Percentiles rank a stretch among this genome's conserved stretches.
phyloP scores from a whole-genome alignment of 2,888 invertebrate species.

The Mermis nigrescens region DNA sequence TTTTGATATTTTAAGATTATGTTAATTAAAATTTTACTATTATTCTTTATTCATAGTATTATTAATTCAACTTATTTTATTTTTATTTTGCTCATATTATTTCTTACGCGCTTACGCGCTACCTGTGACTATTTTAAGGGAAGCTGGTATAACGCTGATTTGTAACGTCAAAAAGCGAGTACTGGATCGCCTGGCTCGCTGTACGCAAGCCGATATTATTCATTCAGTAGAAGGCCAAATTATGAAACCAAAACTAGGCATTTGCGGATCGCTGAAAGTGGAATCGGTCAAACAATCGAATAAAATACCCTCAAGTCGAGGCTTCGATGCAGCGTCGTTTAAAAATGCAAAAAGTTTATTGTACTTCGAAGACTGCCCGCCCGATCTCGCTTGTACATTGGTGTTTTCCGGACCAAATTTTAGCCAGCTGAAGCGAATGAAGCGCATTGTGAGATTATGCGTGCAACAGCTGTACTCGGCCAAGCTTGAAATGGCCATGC shows the following conservation, averaged over 20 bases:
- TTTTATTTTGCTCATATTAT: neutral
- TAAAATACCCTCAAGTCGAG: neutral
- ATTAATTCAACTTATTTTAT: neutral
- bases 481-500: conserved; percentile 70
- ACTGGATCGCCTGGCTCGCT: conserved; percentile 56
- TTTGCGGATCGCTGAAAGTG: conserved; percentile 22
- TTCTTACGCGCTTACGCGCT: neutral
- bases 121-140: conserved; percentile 47
- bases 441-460: conserved; percentile 60
- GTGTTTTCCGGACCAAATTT: conserved; percentile 56
- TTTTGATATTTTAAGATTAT: too few species aligned
- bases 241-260: conserved; percentile 49
- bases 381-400: conserved; percentile 65
- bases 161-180: conserved; percentile 62
- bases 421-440: conserved; percentile 40
- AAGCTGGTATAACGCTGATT: conserved; percentile 62
- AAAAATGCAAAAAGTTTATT: conserved; percentile 41
- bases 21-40: too few species aligned
- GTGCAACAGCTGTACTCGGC: conserved; percentile 71
- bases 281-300: conserved; percentile 11
- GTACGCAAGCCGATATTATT: conserved; percentile 62
- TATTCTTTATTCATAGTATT: too few species aligned
- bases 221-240: conserved; percentile 63
- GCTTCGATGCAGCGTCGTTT: neutral
- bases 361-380: conserved; percentile 74